Percentiles rank a stretch among this genome's conserved stretches.
Evolutionary conservation across 2,113 vertebrate genomes (phyloP).

Genomic region (Anguilla japonica): DNA sequence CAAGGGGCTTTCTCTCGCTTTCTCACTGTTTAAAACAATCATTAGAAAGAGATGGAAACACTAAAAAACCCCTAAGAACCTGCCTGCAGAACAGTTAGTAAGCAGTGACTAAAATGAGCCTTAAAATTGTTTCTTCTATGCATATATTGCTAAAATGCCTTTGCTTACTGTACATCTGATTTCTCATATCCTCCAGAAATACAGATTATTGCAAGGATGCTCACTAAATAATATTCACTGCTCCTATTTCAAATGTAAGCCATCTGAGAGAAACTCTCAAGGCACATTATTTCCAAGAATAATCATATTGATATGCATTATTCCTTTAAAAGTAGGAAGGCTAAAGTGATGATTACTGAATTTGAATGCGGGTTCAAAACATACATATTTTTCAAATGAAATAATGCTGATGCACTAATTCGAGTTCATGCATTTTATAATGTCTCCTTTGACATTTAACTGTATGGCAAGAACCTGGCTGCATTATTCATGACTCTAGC

Average conservation of each 20-base stretch:
- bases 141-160: background rate
- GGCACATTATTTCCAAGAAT: background rate
- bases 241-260: background rate
- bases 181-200: background rate
- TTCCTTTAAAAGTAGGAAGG: background rate
- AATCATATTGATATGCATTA: constrained; percentile 5
- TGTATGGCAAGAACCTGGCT: background rate
- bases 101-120: background rate
- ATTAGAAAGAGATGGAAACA: background rate
- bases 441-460: background rate
- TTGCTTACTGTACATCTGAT: background rate
- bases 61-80: background rate
- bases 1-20: background rate
- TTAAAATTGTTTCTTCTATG: background rate
- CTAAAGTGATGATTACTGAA: background rate
- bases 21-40: background rate
- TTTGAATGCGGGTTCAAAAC: background rate
- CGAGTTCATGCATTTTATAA: background rate
- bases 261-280: background rate
- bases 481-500: background rate
- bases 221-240: background rate
- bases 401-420: background rate
- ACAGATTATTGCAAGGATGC: background rate
- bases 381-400: background rate
- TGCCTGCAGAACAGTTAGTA: background rate